These are phyloP conservation scores for Phymanthus crucifer DNA, from an alignment of 92 coral and sea anemone genomes.

Conservation along the genomic window DNA sequence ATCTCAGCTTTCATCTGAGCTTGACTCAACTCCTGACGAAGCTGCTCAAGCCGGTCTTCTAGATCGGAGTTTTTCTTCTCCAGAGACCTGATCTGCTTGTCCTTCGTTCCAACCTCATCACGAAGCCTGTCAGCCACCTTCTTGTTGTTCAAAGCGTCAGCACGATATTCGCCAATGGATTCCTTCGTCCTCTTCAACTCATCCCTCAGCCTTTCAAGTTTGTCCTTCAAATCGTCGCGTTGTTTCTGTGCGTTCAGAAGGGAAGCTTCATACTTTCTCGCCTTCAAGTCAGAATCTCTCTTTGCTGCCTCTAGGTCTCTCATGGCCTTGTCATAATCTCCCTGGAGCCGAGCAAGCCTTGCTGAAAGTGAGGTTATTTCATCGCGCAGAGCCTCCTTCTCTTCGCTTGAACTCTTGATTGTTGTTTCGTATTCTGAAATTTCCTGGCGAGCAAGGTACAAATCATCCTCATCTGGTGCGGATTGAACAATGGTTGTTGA, in stretches of 20 bases:
- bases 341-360: constrained; percentile 83
- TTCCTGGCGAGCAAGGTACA: constrained; percentile 61
- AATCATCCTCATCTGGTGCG: constrained; percentile 73
- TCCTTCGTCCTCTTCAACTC: constrained; percentile 90
- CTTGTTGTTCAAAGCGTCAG: constrained; percentile 86
- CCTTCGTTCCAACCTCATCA: constrained; percentile 86
- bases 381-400: constrained; percentile 76
- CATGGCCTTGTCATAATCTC: constrained; percentile 88
- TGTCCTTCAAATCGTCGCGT: constrained; percentile 89
- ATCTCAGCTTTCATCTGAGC: constrained; percentile 85
- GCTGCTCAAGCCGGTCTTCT: constrained; percentile 86
- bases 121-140: constrained; percentile 91
- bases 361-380: constrained; percentile 76
- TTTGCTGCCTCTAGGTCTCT: constrained; percentile 86
- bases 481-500: constrained; percentile 64
- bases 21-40: constrained; percentile 81
- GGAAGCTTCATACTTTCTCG: constrained; percentile 89
- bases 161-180: constrained; percentile 57
- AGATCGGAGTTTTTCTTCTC: constrained; percentile 86
- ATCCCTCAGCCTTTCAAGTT: constrained; percentile 83
- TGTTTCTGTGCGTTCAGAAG: constrained; percentile 89
- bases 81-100: constrained; percentile 78
- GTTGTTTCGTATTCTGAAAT: constrained; percentile 79
- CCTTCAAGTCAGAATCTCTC: constrained; percentile 85
- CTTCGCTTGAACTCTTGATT: constrained; percentile 80